A percentile compares a stretch with the other conserved stretches of the same genome.
Conservation (phyloP, 2,797 vertebrate species). For the Lithobates pipiens region DNA sequence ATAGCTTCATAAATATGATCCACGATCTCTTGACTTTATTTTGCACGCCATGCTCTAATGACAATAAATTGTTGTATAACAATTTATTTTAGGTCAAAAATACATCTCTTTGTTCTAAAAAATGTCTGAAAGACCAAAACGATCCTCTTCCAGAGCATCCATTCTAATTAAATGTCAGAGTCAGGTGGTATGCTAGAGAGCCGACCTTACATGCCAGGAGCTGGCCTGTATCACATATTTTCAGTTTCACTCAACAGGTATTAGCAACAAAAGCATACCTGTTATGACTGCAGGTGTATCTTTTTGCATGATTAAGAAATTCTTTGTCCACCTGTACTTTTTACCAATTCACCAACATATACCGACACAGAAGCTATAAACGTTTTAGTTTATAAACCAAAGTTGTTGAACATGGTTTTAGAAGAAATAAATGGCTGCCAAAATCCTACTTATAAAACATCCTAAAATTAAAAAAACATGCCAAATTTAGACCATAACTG, state of each 20-base stretch:
- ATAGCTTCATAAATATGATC: too few species aligned
- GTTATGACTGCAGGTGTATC: constrained; percentile 16
- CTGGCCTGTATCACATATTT: constrained; percentile 21
- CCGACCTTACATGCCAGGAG: not conserved
- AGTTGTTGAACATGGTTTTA: too few species aligned
- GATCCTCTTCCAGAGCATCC: not conserved
- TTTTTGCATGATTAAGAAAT: not conserved
- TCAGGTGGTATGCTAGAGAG: not conserved
- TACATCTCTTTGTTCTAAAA: not conserved
- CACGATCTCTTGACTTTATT: not conserved
- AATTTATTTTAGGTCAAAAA: not conserved
- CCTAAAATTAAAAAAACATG: too few species aligned
- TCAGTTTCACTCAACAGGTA: constrained; percentile 8
- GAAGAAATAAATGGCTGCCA: too few species aligned
- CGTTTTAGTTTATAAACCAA: too few species aligned
- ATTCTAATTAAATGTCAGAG: constrained; percentile 1
- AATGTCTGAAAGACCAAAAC: not conserved
- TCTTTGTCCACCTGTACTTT: not conserved
- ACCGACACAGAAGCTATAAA: too few species aligned
- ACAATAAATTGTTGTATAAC: not conserved
- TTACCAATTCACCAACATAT: too few species aligned
- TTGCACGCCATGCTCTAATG: too few species aligned
- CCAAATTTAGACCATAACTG: too few species aligned
- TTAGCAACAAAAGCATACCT: not conserved
- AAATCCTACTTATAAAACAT: too few species aligned